Evolutionary conservation across 2,113 vertebrate species (phyloP), one percentile per base, ranked within the genome.

Genomic region (Microtus ochrogaster): DNA sequence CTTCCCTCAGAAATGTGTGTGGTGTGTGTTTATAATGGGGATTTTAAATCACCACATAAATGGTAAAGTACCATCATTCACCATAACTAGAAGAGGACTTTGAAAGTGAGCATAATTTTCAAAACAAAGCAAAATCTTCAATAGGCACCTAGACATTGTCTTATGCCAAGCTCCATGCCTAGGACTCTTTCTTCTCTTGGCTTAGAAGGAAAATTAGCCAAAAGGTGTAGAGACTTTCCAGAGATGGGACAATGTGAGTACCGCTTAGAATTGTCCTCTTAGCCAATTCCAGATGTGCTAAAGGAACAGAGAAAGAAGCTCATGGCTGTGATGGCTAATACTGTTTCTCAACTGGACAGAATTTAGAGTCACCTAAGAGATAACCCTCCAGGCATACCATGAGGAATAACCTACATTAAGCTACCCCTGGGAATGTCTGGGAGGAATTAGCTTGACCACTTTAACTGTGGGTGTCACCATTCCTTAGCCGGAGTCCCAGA

Each of bases 31-130:
- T 79, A 68, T n/a, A 95, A 89, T 66, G 13, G 41, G 24, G n/a
- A 74, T 21, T 93, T 85, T 90, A 93, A 87, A 78, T 78, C 90
- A 90, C 36, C 33, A 3, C 39, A 47, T 86, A 87, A 89, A 79
- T 85, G 77, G 41, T 72, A 86, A 96, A 94, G 84, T 81, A 97
- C 74, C 74, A 85, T 77, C 72, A 41, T 77, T 95, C 19, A 44
- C 91, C 61, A 9, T 78, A 92, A 91, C 65, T 52, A 92, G 70
- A 89, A 92, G 65, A 70, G 84, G 95, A 79, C 68, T 58, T 4
- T 96, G 76, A 78, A 96, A 87, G 58, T 22, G 47, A 52, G 22
- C 13, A 84, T 55, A 89, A 89, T 63, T 61, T 70, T 87, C 52
- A 83, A 86, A 90, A 92, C 95, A 94, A 90, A 91, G 68, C 39